Evolutionary conservation across 1,140 invertebrate species (phyloP).

Genomic region (Cardiocondyla obscurior): DNA sequence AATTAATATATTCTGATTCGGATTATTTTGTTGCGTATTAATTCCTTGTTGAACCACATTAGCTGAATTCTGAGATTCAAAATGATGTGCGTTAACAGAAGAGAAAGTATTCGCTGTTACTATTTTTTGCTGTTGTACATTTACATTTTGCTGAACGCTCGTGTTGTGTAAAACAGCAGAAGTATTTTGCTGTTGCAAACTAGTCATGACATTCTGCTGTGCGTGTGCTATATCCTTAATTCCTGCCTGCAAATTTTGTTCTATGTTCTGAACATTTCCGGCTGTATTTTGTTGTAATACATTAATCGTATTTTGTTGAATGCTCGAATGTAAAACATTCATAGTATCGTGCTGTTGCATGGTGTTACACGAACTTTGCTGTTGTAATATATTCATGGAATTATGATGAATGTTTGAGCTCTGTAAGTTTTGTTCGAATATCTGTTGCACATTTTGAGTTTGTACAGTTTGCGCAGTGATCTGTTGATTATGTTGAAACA

Average conservation of each 20-base stretch:
- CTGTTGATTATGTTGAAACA: conserved; percentile 73
- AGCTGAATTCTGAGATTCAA: conserved; percentile 60
- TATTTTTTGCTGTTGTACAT: conserved; percentile 72
- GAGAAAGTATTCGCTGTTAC: conserved; percentile 65
- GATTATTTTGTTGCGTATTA: conserved; percentile 69
- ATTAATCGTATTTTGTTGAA: conserved; percentile 78
- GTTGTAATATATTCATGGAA: conserved; percentile 75
- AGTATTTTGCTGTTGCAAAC: conserved; percentile 74
- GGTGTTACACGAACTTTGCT: conserved; percentile 67
- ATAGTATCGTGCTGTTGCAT: conserved; percentile 68
- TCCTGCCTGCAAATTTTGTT: conserved; percentile 74
- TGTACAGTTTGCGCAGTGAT: conserved; percentile 80
- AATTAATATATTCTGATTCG: conserved; percentile 79
- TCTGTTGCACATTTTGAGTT: conserved; percentile 79
- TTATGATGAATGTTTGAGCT: conserved; percentile 74
- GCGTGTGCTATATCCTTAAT: conserved; percentile 57
- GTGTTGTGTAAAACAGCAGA: conserved; percentile 67
- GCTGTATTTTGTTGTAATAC: conserved; percentile 75
- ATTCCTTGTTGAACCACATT: conserved; percentile 62
- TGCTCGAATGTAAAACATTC: conserved; percentile 75
- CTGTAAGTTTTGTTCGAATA: conserved; percentile 80
- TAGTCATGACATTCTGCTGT: conserved; percentile 67
- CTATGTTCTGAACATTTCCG: conserved; percentile 66
- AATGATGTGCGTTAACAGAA: conserved; percentile 69
- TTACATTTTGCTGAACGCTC: conserved; percentile 68